Evolutionary conservation across 1,140 invertebrate species (phyloP), one percentile per base, ranked within the genome.

Genomic region (Parapsyche elsis): DNA sequence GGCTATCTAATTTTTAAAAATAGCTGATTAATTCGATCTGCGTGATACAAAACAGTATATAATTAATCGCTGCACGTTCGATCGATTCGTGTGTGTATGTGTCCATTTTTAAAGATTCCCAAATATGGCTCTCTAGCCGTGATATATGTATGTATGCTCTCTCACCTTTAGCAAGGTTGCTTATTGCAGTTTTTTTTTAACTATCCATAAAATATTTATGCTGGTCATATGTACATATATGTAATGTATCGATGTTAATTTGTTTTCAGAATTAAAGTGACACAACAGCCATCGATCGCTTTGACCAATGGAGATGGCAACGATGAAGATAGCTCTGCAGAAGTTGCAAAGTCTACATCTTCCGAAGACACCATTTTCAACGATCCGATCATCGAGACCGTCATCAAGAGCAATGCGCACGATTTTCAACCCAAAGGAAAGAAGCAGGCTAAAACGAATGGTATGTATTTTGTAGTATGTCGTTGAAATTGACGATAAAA

Each of bases 251-350:
- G 30, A n/a, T n/a, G n/a, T n/a, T n/a, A n/a, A 38, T 73, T 73
- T 73, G 5, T 2, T 77, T 77, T 45, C 26, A 77, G 75, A 30
- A 77, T 77, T 1, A 77, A 77, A 77, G 75, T 77, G 75, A 77
- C 75, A 2, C 75, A 77, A 46, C 75, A 77, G 16, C 44, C 75
- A n/a, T 24, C 75, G 1, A 77, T n/a, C 21, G 49, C 1, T n/a
- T 21, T 30, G 12, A 44, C 57, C 5, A 77, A 45, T 64, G 57
- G 24, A 9, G 75, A 77, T 5, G 19, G 46, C 16, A 24, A 24
- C 21, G 1, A 16, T 4, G 16, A 12, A 12, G 49, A 53, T 16
- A 19, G 57, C 9, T 19, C 57, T 9, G 9, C 16, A 19, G 64
- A 67, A 24, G 24, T 12, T 67, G 24, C 24, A 26, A 67, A 67